These are phyloP conservation scores for Homarus gammarus DNA, from an alignment of 2,888 invertebrate species.

Conservation along the genomic window DNA sequence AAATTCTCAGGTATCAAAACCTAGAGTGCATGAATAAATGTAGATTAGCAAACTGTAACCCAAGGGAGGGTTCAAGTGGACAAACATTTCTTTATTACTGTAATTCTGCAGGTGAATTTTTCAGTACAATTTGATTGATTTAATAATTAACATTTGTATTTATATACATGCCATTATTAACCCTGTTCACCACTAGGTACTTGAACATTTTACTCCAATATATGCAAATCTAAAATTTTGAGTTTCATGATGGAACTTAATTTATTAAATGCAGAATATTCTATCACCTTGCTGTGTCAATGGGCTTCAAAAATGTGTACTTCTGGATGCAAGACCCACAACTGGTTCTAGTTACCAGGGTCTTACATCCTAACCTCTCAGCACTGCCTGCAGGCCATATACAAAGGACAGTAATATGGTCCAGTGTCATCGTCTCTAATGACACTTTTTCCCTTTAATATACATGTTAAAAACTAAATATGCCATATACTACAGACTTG, in stretches of 20 bases:
- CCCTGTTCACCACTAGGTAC: not conserved
- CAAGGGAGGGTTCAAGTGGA: not conserved
- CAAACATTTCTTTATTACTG: not conserved
- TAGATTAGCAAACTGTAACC: slow-evolving; percentile 8
- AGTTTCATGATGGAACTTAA: not conserved
- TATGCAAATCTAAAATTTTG: not conserved
- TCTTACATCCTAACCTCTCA: slow-evolving; percentile 23
- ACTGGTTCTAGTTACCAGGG: not conserved
- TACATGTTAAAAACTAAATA: slow-evolving; percentile 37
- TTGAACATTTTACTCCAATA: not conserved
- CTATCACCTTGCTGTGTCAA: not conserved
- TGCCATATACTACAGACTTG: slow-evolving; percentile 27
- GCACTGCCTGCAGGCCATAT: slow-evolving; percentile 26
- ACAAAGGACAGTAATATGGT: slow-evolving; percentile 1
- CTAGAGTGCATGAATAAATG: slow-evolving; percentile 12
- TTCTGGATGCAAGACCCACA: not conserved
- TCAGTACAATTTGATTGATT: not conserved
- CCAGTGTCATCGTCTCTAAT: slow-evolving; percentile 9
- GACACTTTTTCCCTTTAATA: not conserved
- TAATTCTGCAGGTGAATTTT: not conserved
- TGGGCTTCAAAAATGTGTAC: not conserved
- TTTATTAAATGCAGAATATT: not conserved
- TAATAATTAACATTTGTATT: not conserved
- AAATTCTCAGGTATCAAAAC: slow-evolving; percentile 13
- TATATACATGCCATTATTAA: not conserved